phyloP scores from a whole-genome alignment of 2,113 vertebrate genomes.

The Petrocephalus zakoni region DNA sequence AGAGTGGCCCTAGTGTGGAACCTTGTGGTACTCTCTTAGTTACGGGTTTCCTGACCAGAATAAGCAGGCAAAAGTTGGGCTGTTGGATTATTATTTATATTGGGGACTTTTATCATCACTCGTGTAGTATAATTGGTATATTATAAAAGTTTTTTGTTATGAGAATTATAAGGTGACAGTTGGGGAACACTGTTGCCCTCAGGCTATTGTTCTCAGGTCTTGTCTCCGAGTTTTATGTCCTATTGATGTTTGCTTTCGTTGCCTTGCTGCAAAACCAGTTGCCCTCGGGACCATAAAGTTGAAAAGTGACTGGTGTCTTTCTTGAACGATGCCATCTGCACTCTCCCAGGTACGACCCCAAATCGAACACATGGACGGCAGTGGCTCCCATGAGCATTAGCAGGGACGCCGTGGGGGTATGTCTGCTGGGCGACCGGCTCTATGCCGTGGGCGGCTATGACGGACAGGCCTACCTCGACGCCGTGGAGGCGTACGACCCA shows the following conservation, averaged over 20 bases:
- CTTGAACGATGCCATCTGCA: not conserved
- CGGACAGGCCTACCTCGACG: constrained; percentile 90
- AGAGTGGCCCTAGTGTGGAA: not conserved
- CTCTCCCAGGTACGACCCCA: constrained; percentile 82
- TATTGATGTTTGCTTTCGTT: too few species aligned
- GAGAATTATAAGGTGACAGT: too few species aligned
- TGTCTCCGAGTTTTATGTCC: too few species aligned
- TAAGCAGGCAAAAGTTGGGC: not conserved
- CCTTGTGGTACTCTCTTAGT: not conserved
- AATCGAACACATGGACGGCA: constrained; percentile 91
- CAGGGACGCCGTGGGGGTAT: constrained; percentile 93
- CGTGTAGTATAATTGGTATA: too few species aligned
- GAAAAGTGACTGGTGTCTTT: not conserved
- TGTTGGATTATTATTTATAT: not conserved
- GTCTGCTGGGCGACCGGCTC: constrained; percentile 86
- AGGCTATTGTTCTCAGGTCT: too few species aligned
- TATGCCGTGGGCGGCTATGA: constrained; percentile 96
- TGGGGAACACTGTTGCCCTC: too few species aligned
- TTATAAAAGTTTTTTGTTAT: too few species aligned
- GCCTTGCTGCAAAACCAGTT: too few species aligned
- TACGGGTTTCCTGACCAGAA: not conserved
- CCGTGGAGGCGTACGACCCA: constrained; percentile 92
- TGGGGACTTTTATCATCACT: too few species aligned
- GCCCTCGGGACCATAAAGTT: too few species aligned
- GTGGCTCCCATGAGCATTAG: constrained; percentile 98